phyloP scores from a whole-genome alignment of 2,113 vertebrate genomes.

The Megaceryle maxima region DNA sequence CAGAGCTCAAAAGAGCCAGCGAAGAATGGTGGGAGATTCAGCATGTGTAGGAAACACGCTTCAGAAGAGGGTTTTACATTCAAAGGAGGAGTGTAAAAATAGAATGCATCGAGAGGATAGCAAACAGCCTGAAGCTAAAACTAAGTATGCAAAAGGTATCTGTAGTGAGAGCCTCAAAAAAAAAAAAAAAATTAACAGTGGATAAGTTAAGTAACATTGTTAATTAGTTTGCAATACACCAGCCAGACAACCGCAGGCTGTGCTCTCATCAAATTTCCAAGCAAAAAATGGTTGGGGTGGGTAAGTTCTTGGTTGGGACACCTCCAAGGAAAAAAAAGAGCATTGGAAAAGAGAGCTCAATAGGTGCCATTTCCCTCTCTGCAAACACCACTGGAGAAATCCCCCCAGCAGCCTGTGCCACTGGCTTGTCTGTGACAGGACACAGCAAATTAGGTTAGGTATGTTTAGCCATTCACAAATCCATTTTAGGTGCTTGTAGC shows the following conservation, averaged over 20 bases:
- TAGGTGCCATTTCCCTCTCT: background rate
- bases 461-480: background rate
- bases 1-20: background rate
- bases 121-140: conserved; percentile 45
- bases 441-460: background rate
- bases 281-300: background rate
- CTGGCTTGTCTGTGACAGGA: background rate
- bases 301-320: background rate
- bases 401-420: no score
- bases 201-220: conserved; percentile 1
- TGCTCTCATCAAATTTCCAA: background rate
- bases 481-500: background rate
- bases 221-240: conserved; percentile 44
- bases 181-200: background rate
- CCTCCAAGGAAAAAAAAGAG: background rate
- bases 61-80: background rate
- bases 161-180: background rate
- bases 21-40: background rate
- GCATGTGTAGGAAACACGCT: background rate
- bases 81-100: background rate
- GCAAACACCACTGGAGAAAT: background rate
- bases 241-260: background rate
- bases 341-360: background rate
- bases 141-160: conserved; percentile 16
- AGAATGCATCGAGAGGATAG: background rate